These are phyloP conservation scores for Palythoa caribaeorum DNA, from an alignment of 92 coral and sea anemone genomes.

Conservation along the genomic window DNA sequence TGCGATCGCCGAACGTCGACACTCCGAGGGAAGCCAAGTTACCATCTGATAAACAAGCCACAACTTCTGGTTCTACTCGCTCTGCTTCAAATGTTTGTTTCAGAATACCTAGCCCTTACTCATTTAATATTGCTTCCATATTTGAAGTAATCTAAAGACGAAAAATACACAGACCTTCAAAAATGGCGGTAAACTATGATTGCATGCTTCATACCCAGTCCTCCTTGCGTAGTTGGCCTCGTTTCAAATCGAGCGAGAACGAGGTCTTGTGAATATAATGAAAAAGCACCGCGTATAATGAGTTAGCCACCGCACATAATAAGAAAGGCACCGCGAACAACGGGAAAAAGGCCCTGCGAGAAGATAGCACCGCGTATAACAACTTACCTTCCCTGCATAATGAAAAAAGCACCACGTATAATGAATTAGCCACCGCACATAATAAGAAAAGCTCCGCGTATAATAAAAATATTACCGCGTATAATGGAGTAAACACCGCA, in stretches of 20 bases:
- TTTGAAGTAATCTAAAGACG: slow-evolving; percentile 11
- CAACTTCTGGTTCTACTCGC: slow-evolving; percentile 42
- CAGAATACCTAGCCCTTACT: slow-evolving; percentile 32
- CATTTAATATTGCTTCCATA: slow-evolving; percentile 34
- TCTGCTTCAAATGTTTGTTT: slow-evolving; percentile 48
- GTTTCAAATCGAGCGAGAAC: slow-evolving; percentile 31
- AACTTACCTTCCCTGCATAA: background rate
- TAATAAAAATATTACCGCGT: background rate
- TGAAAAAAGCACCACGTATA: background rate
- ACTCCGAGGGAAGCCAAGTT: slow-evolving; percentile 61
- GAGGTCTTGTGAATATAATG: slow-evolving; percentile 37
- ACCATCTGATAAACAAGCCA: slow-evolving; percentile 58
- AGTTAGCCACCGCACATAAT: background rate
- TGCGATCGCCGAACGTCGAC: slow-evolving; percentile 53
- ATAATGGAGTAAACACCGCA: background rate
- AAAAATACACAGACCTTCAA: background rate
- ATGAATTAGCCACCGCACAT: background rate
- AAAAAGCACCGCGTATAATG: background rate
- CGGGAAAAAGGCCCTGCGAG: slow-evolving; percentile 19
- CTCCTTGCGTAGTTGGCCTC: slow-evolving; percentile 33
- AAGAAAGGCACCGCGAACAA: background rate
- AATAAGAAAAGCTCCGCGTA: background rate
- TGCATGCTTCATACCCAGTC: slow-evolving; percentile 40
- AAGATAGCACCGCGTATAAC: background rate
- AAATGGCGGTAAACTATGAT: slow-evolving; percentile 17